Percentiles rank a stretch among this genome's conserved stretches.
These are phyloP conservation scores for Cherax destructor DNA, from an alignment of 1,140 invertebrate species.

Conservation along the genomic window DNA sequence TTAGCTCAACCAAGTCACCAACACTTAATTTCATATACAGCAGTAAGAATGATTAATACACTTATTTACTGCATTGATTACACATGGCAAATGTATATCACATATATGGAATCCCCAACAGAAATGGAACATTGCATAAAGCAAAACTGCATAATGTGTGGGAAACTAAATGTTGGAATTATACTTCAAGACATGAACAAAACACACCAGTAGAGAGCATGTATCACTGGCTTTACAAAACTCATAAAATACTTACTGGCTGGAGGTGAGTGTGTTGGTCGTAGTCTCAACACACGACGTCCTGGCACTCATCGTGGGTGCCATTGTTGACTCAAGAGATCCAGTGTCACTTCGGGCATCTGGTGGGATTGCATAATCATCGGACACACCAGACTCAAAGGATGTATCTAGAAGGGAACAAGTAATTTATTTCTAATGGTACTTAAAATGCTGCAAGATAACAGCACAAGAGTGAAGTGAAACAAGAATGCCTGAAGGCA, in stretches of 20 bases:
- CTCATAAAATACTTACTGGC: constrained; percentile 62
- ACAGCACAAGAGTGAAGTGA: background rate
- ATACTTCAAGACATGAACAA: no score
- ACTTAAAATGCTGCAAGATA: background rate
- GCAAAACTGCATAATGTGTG: no score
- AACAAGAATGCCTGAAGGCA: background rate
- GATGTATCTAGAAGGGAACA: constrained; percentile 84
- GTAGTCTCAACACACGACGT: constrained; percentile 70
- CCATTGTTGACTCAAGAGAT: constrained; percentile 73
- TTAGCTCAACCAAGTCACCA: no score
- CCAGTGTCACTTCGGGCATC: constrained; percentile 86
- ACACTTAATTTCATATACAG: no score
- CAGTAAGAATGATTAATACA: no score
- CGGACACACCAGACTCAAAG: constrained; percentile 93
- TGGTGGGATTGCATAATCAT: constrained; percentile 96
- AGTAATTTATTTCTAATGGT: constrained; percentile 6
- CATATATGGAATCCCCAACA: no score
- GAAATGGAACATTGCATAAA: no score
- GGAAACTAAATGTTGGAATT: no score
- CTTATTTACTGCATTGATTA: no score
- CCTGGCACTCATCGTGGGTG: constrained; percentile 71
- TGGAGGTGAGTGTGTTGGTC: constrained; percentile 69
- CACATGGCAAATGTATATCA: no score
- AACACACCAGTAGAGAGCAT: no score
- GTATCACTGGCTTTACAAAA: background rate